Conservation (phyloP, 2,888 invertebrate species). For the Anorthoa munda region DNA sequence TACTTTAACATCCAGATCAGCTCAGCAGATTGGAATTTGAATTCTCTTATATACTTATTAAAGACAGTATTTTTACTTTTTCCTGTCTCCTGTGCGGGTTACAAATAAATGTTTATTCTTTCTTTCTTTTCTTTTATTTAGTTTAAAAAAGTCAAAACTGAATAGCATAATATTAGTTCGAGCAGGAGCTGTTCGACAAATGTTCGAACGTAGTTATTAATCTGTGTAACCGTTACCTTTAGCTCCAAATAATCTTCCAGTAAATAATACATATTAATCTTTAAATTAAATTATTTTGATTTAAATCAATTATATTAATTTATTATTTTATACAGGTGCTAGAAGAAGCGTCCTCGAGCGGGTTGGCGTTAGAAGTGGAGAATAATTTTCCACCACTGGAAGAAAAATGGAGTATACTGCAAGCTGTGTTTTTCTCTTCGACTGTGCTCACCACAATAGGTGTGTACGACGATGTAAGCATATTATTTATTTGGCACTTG, state of each 20-base stretch:
- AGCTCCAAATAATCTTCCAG: neutral
- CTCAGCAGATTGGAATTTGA: neutral
- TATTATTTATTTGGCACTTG: slow-evolving; percentile 66
- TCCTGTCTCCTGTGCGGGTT: no score
- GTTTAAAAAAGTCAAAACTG: no score
- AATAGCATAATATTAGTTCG: neutral
- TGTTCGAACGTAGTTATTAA: no score
- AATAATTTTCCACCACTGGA: slow-evolving; percentile 90
- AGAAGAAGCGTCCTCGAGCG: slow-evolving; percentile 94
- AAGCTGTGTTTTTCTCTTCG: slow-evolving; percentile 97
- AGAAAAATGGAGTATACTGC: slow-evolving; percentile 95
- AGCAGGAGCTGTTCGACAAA: no score
- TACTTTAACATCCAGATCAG: neutral
- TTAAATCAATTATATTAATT: neutral
- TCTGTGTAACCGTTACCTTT: neutral
- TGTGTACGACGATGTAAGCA: slow-evolving; percentile 91
- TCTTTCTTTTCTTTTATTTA: no score
- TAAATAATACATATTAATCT: neutral
- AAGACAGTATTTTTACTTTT: no score
- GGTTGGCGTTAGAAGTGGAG: slow-evolving; percentile 91
- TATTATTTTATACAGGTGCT: slow-evolving; percentile 85
- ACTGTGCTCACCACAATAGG: slow-evolving; percentile 98
- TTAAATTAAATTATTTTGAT: neutral
- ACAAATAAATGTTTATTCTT: no score
- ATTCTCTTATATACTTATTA: no score